A percentile compares a stretch with the other conserved stretches of the same genome.
phyloP scores from a whole-genome alignment of 2,113 vertebrate genomes.

The Phasianus colchicus region DNA sequence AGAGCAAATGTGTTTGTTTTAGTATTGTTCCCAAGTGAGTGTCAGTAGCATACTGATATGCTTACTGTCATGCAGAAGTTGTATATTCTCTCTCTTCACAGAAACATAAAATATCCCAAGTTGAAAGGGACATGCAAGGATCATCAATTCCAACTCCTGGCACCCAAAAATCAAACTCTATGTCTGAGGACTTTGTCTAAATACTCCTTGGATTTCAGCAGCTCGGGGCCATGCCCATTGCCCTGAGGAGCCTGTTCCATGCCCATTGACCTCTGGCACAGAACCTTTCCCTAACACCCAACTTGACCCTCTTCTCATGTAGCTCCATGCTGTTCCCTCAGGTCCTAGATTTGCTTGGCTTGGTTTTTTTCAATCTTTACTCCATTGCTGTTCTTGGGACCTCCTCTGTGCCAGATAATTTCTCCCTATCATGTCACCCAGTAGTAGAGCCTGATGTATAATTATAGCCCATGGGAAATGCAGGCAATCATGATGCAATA shows the following conservation, averaged over 20 bases:
- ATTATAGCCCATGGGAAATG: not conserved
- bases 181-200: not conserved
- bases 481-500: not conserved
- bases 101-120: not conserved
- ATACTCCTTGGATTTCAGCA: not conserved
- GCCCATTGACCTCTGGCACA: not conserved
- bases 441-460: accelerated
- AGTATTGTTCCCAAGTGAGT: not conserved
- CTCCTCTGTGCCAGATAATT: not conserved
- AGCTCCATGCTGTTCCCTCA: not conserved
- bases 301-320: not conserved
- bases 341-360: not conserved
- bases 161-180: not conserved
- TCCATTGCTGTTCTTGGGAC: not conserved
- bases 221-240: not conserved
- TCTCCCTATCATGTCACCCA: not conserved
- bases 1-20: not conserved
- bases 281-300: not conserved
- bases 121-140: not conserved
- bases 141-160: not conserved
- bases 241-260: not conserved
- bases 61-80: not conserved
- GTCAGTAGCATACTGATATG: not conserved
- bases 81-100: not conserved
- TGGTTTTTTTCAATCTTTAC: not conserved